Evolutionary conservation across 2,888 invertebrate genomes (phyloP), one percentile per base, ranked within the genome.

Genomic region (Kuschelorhynchus macadamiae): DNA sequence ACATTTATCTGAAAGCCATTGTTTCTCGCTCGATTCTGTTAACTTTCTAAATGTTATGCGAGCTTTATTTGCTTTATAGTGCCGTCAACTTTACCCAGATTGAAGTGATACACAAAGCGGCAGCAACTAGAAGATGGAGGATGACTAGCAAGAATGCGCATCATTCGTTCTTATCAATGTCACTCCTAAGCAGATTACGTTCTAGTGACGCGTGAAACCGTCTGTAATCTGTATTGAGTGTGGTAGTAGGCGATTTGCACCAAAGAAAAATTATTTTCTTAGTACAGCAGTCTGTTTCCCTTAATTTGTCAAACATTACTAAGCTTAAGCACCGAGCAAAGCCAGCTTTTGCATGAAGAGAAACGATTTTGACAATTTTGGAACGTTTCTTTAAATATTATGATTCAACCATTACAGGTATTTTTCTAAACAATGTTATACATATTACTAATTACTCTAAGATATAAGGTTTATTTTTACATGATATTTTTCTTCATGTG

Each of bases 131-230:
- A 55, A 62, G 46, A 52, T 42, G 65, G 67, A 68, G 79, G 76
- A 80, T 80, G 81, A 81, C 81, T 81, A 72, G 81, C 79, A 76
- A 75, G 75, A 79, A 75, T 63, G 73, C 75, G 76, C 78, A 78
- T 85, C 85, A 87, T 87, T 86, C 85, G 85, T 87, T 85, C 87
- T 86, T 85, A 87, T 87, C 86, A 87, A 83, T 85, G 87, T 87
- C 87, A 86, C 80, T 76, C 80, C 83, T 86, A 86, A 87, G 86
- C 85, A 86, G 86, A 87, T 87, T 87, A 86, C 83, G 81, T 81
- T 79, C 82, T 84, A 84, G 83, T 83, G 84, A 84, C 84, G 84
- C 84, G 84, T 84, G 84, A 84, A 84, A 83, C 84, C 83, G 81
- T 81, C 82, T 79, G 81, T 84, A 84, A 84, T 84, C 84, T 82